A percentile compares a stretch with the other conserved stretches of the same genome.
phyloP scores from a whole-genome alignment of 2,113 vertebrate genomes.

The Mugil cephalus region DNA sequence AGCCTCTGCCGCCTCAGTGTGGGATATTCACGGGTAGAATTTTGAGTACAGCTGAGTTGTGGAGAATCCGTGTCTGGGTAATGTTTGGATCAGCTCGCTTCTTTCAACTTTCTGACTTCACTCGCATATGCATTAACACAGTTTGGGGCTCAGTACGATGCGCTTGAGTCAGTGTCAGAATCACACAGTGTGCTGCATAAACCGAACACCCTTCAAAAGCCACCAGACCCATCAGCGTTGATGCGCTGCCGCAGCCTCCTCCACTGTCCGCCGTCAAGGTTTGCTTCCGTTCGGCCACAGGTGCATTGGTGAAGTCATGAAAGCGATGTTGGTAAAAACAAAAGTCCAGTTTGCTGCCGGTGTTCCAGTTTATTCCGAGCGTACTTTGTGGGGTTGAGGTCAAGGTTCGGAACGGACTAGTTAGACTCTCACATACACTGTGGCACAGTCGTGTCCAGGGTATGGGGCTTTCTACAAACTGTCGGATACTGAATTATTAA shows the following conservation, averaged over 20 bases:
- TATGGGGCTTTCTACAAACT: neutral
- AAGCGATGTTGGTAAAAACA: neutral
- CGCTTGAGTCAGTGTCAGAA: neutral
- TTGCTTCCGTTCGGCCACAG: neutral
- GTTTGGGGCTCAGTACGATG: slow-evolving; percentile 1
- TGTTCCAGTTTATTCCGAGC: neutral
- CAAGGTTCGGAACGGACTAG: neutral
- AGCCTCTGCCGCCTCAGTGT: neutral
- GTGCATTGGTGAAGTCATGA: neutral
- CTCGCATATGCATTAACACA: slow-evolving; percentile 2
- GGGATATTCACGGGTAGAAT: slow-evolving; percentile 28
- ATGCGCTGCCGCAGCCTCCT: neutral
- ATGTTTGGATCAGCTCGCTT: slow-evolving; percentile 48
- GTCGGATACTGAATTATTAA: neutral
- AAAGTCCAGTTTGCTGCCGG: neutral
- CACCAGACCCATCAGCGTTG: neutral
- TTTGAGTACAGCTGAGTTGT: slow-evolving; percentile 30
- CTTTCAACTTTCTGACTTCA: slow-evolving; percentile 37
- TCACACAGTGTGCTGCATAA: neutral
- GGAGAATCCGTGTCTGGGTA: slow-evolving; percentile 23
- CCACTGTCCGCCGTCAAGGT: neutral
- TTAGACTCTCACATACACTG: neutral
- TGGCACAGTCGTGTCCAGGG: neutral
- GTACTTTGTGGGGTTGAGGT: neutral
- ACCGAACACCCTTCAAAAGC: neutral